phyloP scores from a whole-genome alignment of 2,888 invertebrate genomes.

The Isotomurus palustris region DNA sequence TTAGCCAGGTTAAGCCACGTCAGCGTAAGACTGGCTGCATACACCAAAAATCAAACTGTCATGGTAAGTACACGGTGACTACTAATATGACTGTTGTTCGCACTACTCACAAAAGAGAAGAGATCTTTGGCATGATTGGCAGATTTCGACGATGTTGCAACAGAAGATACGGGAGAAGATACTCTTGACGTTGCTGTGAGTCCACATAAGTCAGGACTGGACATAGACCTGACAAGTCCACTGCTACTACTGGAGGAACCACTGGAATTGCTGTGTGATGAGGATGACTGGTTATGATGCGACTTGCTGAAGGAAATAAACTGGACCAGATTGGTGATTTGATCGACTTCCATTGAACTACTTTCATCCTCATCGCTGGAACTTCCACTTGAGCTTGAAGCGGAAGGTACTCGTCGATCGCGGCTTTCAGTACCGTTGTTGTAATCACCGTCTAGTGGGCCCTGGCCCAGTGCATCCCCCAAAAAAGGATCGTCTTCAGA shows the following conservation, averaged over 20 bases:
- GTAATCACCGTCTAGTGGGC: constrained; percentile 17
- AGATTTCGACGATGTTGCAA: constrained; percentile 11
- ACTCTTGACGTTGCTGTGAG: not conserved
- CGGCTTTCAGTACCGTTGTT: constrained; percentile 14
- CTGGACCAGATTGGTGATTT: constrained; percentile 58
- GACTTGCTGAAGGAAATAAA: constrained; percentile 55
- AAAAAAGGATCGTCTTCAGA: constrained; percentile 42
- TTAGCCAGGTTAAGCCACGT: too few species aligned
- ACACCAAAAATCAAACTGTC: constrained; percentile 19
- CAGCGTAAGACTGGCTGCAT: too few species aligned
- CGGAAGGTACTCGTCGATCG: constrained; percentile 42
- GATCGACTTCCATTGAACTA: constrained; percentile 56
- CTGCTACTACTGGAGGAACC: not conserved
- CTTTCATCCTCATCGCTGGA: constrained; percentile 33
- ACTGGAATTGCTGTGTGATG: constrained; percentile 5
- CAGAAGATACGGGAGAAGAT: not conserved
- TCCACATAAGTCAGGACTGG: constrained; percentile 36
- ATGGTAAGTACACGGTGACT: constrained; percentile 25
- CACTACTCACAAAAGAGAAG: constrained; percentile 14
- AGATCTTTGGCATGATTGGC: constrained; percentile 26
- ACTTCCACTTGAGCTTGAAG: constrained; percentile 34
- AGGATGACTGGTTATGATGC: constrained; percentile 6
- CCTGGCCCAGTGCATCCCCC: constrained; percentile 35
- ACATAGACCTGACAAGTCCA: constrained; percentile 31
- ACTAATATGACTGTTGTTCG: constrained; percentile 9